phyloP scores from a whole-genome alignment of 2,888 invertebrate species.

The Dryocosmus kuriphilus region DNA sequence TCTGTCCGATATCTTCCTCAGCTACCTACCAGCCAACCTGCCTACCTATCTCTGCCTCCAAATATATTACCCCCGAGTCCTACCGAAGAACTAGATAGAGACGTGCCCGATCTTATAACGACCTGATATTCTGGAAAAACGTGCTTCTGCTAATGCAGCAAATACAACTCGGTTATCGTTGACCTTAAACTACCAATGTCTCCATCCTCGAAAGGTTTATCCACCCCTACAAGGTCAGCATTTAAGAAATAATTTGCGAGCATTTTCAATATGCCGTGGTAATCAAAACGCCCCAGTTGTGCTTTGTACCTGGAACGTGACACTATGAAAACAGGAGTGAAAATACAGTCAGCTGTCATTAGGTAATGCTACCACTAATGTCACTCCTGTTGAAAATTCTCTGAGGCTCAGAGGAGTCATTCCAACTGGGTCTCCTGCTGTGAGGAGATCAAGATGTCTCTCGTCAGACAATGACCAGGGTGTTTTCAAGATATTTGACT shows the following conservation, averaged over 20 bases:
- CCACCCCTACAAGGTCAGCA: not conserved
- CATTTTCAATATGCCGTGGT: no score
- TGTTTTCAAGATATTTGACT: slow-evolving; percentile 23
- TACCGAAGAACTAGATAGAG: slow-evolving; percentile 70
- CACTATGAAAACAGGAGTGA: slow-evolving; percentile 10
- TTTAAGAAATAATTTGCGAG: no score
- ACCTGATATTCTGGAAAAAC: slow-evolving; percentile 48
- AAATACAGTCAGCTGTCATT: slow-evolving; percentile 41
- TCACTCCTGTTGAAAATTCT: slow-evolving; percentile 51
- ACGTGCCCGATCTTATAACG: slow-evolving; percentile 72
- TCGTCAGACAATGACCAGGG: slow-evolving; percentile 30
- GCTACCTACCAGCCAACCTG: slow-evolving; percentile 61
- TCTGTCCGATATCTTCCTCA: slow-evolving; percentile 73
- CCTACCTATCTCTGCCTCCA: slow-evolving; percentile 69
- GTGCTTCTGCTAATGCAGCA: slow-evolving; percentile 45
- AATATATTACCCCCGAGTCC: slow-evolving; percentile 70
- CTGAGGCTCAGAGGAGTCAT: slow-evolving; percentile 45
- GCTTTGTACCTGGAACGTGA: no score
- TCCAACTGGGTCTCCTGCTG: slow-evolving; percentile 50
- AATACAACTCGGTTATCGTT: slow-evolving; percentile 43
- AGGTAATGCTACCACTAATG: slow-evolving; percentile 51
- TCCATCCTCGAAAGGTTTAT: not conserved
- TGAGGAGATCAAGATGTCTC: slow-evolving; percentile 54
- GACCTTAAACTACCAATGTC: not conserved
- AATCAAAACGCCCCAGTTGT: no score